These are phyloP conservation scores for Gasterosteus nipponicus DNA, from an alignment of 2,113 vertebrate genomes.

Conservation along the genomic window DNA sequence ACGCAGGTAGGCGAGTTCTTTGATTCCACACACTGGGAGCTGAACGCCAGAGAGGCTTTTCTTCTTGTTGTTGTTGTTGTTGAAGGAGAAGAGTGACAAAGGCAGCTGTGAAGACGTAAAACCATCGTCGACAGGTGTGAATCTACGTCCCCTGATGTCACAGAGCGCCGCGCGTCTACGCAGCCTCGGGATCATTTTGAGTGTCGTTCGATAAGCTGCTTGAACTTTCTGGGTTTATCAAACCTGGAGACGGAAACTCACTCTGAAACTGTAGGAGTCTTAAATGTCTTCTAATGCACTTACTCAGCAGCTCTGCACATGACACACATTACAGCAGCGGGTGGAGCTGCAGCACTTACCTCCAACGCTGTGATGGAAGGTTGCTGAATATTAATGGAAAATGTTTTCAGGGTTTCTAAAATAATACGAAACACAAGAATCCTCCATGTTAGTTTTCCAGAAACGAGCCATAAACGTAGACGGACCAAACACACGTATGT, in stretches of 20 bases:
- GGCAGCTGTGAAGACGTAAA: too few relatives aligned
- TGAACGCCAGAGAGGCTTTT: neutral
- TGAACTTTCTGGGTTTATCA: neutral
- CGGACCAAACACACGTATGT: neutral
- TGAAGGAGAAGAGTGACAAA: too few relatives aligned
- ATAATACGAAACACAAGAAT: neutral
- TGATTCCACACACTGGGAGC: neutral
- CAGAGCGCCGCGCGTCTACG: too few relatives aligned
- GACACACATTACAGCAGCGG: conserved; percentile 35
- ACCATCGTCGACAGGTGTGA: too few relatives aligned
- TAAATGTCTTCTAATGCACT: conserved; percentile 45
- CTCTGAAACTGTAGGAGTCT: conserved; percentile 16
- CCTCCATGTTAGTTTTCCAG: too few relatives aligned
- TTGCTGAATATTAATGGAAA: neutral
- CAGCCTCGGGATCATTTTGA: neutral
- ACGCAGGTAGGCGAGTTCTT: conserved; percentile 66
- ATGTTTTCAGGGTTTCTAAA: neutral
- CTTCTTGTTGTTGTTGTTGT: too few relatives aligned
- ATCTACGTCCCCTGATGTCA: neutral
- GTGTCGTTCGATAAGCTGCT: neutral
- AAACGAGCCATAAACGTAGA: too few relatives aligned
- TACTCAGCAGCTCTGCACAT: conserved; percentile 50
- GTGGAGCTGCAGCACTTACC: neutral
- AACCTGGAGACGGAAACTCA: conserved; percentile 6
- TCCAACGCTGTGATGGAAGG: neutral